Conservation (phyloP, 2,113 vertebrate species). For the Hyla sarda region DNA sequence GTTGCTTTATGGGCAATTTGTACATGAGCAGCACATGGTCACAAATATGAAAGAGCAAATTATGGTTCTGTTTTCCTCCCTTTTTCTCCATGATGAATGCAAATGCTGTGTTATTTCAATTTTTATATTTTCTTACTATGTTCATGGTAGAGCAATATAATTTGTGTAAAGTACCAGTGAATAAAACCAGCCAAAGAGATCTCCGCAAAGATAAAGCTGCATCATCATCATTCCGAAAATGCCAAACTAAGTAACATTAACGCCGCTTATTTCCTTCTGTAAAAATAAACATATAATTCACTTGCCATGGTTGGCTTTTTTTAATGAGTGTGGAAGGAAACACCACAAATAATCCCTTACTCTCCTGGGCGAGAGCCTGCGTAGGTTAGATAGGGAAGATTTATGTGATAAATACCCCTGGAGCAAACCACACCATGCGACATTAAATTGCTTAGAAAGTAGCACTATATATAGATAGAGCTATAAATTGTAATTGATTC, state of each 20-base stretch:
- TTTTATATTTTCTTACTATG: not conserved
- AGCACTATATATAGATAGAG: conserved; percentile 53
- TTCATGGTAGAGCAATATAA: not conserved
- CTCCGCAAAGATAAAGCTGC: conserved; percentile 56
- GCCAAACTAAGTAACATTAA: conserved; percentile 61
- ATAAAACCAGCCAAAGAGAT: not conserved
- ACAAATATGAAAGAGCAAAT: too few relatives aligned
- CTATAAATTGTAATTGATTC: conserved; percentile 61
- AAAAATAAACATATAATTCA: conserved; percentile 66
- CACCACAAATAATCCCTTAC: conserved; percentile 54
- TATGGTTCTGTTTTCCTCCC: too few relatives aligned
- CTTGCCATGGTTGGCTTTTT: conserved; percentile 59
- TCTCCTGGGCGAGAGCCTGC: conserved; percentile 64
- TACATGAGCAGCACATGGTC: too few relatives aligned
- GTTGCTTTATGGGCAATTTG: too few relatives aligned
- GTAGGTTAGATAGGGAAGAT: conserved; percentile 69
- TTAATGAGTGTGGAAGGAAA: conserved; percentile 55
- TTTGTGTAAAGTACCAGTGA: not conserved
- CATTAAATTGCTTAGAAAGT: conserved; percentile 67
- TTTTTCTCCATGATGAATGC: too few relatives aligned
- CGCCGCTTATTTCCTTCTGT: conserved; percentile 60
- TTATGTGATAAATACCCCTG: conserved; percentile 64
- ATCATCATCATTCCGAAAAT: conserved; percentile 60
- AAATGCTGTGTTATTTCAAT: not conserved
- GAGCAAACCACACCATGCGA: conserved; percentile 55